phyloP scores from a whole-genome alignment of 2,888 invertebrate species.

The Caradrina kadenii region DNA sequence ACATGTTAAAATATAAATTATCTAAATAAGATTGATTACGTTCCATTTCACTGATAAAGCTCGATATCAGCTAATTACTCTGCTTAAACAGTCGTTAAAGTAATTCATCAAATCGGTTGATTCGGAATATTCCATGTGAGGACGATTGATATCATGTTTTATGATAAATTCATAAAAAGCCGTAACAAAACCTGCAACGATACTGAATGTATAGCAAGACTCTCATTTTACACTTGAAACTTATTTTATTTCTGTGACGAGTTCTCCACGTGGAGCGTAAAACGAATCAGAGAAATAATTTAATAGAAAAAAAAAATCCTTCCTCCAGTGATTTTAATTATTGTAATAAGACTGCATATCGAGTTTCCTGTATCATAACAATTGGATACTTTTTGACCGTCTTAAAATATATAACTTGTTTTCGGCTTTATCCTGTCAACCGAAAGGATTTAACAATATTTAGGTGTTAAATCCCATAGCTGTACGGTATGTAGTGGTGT shows the following conservation, averaged over 20 bases:
- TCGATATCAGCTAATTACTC: conserved; percentile 22
- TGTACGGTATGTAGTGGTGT: no score
- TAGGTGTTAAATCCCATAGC: no score
- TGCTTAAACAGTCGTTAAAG: conserved; percentile 16
- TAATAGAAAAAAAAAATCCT: not conserved
- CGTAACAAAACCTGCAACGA: no score
- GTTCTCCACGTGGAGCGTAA: no score
- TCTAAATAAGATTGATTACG: conserved; percentile 29
- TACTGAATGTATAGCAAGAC: no score
- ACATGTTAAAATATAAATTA: conserved; percentile 15
- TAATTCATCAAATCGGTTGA: conserved; percentile 10
- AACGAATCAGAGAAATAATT: not conserved
- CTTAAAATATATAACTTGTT: not conserved
- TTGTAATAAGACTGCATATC: not conserved
- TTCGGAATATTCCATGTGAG: conserved; percentile 19
- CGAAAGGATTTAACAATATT: not conserved
- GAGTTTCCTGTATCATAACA: not conserved
- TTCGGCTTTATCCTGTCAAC: not conserved
- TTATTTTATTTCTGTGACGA: no score
- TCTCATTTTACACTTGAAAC: no score
- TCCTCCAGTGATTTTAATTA: not conserved
- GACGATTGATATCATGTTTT: conserved; percentile 9
- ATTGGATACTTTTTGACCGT: not conserved
- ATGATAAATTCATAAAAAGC: not conserved
- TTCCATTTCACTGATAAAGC: conserved; percentile 17